Conservation (phyloP, 2,888 invertebrate genomes). For the Baronia brevicornis region DNA sequence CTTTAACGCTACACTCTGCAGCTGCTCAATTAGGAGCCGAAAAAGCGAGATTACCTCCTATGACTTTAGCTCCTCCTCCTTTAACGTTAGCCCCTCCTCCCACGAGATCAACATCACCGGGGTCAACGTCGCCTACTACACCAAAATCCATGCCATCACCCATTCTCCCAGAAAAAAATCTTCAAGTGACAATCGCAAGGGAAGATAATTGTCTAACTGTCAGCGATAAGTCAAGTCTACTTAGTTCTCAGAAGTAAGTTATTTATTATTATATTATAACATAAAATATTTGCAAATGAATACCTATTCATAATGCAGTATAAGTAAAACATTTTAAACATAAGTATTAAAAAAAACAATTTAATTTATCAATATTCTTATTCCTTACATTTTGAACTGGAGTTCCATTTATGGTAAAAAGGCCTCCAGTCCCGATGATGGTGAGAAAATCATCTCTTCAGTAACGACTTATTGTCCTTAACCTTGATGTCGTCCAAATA, state of each 20-base stretch:
- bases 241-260: conserved; percentile 69
- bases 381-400: background rate
- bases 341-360: background rate
- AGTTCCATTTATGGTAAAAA: no score
- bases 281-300: no score
- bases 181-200: conserved; percentile 55
- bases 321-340: no score
- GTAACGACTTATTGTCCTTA: no score
- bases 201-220: conserved; percentile 61
- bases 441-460: no score
- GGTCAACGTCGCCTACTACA: conserved; percentile 45
- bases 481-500: no score
- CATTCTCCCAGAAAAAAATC: conserved; percentile 55
- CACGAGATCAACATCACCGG: conserved; percentile 41
- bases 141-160: conserved; percentile 57
- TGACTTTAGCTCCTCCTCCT: conserved; percentile 49
- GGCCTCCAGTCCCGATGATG: no score
- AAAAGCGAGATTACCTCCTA: conserved; percentile 61
- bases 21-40: conserved; percentile 54
- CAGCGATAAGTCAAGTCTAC: conserved; percentile 63
- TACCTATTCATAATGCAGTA: no score
- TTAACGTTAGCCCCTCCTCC: conserved; percentile 46
- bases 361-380: conserved; percentile 1
- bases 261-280: no score
- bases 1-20: conserved; percentile 62